Percentiles rank a stretch among this genome's conserved stretches.
Evolutionary conservation across 2,797 vertebrate genomes (phyloP).

Genomic region (Lithobates sylvaticus): DNA sequence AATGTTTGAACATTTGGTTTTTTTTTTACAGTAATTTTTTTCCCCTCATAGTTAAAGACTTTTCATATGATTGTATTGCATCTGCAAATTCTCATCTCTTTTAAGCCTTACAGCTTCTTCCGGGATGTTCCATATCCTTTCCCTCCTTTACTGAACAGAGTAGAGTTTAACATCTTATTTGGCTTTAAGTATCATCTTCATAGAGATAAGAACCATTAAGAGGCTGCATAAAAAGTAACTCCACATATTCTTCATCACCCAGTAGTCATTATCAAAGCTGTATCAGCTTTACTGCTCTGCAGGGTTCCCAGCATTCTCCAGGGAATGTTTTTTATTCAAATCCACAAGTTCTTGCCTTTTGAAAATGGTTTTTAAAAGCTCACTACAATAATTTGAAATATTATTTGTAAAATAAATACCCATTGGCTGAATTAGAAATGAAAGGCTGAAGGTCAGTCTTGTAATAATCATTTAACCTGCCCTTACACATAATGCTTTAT

Average conservation of each 20-base stretch:
- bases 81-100: not conserved
- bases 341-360: too few relatives aligned
- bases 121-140: not conserved
- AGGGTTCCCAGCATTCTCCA: constrained; percentile 11
- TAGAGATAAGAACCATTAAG: constrained; percentile 38
- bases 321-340: not conserved
- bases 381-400: too few relatives aligned
- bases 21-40: too few relatives aligned
- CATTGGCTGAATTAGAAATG: too few relatives aligned
- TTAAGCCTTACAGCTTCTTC: not conserved
- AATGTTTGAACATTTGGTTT: too few relatives aligned
- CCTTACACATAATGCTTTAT: too few relatives aligned
- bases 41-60: too few relatives aligned
- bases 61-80: too few relatives aligned
- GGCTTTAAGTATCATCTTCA: constrained; percentile 8
- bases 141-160: constrained; percentile 11
- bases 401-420: too few relatives aligned
- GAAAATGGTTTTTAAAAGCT: too few relatives aligned
- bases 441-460: too few relatives aligned
- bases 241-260: constrained; percentile 16
- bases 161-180: not conserved
- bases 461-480: too few relatives aligned
- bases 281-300: constrained; percentile 36
- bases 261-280: constrained; percentile 37
- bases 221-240: constrained; percentile 19